Conservation (phyloP, 2,888 invertebrate species). For the Drosophila prolongata region DNA sequence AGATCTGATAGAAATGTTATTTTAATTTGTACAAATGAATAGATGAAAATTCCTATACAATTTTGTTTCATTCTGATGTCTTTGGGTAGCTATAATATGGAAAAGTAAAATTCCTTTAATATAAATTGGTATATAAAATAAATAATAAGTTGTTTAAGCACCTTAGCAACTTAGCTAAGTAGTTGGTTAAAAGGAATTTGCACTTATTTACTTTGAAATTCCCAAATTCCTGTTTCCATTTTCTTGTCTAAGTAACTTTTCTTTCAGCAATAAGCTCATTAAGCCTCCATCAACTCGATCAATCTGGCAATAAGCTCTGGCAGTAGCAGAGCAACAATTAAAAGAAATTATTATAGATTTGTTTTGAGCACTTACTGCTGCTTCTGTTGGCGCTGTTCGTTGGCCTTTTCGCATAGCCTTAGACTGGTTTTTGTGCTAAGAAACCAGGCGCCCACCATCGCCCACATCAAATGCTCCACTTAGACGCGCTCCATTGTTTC, state of each 20-base stretch:
- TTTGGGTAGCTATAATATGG: too few relatives aligned
- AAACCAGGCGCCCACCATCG: constrained; percentile 57
- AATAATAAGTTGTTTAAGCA: too few relatives aligned
- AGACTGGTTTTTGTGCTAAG: constrained; percentile 52
- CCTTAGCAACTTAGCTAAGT: too few relatives aligned
- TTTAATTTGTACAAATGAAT: too few relatives aligned
- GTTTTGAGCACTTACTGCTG: constrained; percentile 54
- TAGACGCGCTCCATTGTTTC: constrained; percentile 80
- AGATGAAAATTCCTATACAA: too few relatives aligned
- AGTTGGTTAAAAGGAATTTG: too few relatives aligned
- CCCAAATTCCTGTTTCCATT: too few relatives aligned
- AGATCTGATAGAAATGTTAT: too few relatives aligned
- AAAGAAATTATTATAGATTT: constrained; percentile 77
- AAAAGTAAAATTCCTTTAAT: too few relatives aligned
- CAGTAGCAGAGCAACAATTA: constrained; percentile 62
- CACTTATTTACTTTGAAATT: neutral
- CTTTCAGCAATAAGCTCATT: neutral
- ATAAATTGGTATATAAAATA: too few relatives aligned
- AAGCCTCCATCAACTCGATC: constrained; percentile 4
- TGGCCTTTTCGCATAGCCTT: constrained; percentile 38
- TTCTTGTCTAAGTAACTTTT: neutral
- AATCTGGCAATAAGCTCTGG: constrained; percentile 4
- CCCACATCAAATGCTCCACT: constrained; percentile 68
- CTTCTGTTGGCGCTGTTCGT: constrained; percentile 43
- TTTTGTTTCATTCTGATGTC: too few relatives aligned